Conservation (phyloP, 2,113 vertebrate species). For the Epinephelus moara region DNA sequence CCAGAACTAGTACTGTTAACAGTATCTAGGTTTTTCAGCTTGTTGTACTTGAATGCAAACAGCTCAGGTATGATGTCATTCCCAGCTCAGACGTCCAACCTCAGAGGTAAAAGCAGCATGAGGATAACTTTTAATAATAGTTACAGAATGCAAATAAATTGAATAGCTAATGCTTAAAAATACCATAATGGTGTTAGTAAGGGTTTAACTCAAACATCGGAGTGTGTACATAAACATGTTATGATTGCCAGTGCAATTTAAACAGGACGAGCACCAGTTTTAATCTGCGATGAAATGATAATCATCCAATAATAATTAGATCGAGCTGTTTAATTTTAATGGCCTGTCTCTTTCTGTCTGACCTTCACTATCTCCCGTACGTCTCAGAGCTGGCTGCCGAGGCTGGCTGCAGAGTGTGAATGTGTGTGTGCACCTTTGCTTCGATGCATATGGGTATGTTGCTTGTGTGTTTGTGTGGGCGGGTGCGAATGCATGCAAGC, state of each 20-base stretch:
- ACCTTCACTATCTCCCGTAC: slow-evolving; percentile 19
- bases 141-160: neutral
- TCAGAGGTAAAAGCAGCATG: no score
- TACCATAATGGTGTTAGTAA: neutral
- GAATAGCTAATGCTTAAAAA: neutral
- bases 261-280: neutral
- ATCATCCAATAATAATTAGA: slow-evolving; percentile 18
- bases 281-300: neutral
- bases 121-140: neutral
- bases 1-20: no score
- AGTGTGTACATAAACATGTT: neutral
- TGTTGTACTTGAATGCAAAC: no score
- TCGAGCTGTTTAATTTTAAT: slow-evolving; percentile 35
- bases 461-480: slow-evolving; percentile 28
- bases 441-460: slow-evolving; percentile 35
- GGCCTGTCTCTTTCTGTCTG: slow-evolving; percentile 14
- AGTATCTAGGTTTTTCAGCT: no score
- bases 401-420: neutral
- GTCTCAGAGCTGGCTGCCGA: slow-evolving; percentile 11
- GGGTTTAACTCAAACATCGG: neutral
- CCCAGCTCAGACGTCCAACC: no score
- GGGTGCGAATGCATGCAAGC: slow-evolving; percentile 24
- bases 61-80: no score
- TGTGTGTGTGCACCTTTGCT: slow-evolving; percentile 17
- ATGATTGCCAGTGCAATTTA: neutral